A percentile compares a stretch with the other conserved stretches of the same genome.
These are phyloP conservation scores for Lasioglossum albipes DNA, from an alignment of 1,140 invertebrate species.

Conservation along the genomic window DNA sequence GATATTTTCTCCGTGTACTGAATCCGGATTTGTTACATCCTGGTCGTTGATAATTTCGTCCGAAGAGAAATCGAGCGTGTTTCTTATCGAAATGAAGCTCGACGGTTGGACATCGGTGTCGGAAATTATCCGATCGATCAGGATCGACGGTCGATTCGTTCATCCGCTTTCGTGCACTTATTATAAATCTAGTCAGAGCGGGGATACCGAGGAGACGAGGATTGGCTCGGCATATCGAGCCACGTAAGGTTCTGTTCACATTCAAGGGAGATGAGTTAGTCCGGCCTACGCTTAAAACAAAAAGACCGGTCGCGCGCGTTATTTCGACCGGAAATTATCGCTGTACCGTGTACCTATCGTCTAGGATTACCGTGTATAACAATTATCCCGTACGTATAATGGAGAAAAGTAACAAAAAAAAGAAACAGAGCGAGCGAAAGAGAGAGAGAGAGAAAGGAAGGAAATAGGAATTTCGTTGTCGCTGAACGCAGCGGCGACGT, in stretches of 20 bases:
- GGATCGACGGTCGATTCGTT: constrained; percentile 32
- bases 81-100: background rate
- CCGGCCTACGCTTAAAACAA: constrained; percentile 75
- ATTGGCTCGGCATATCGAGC: constrained; percentile 34
- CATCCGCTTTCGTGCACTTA: constrained; percentile 54
- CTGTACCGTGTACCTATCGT: constrained; percentile 53
- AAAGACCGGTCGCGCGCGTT: constrained; percentile 56
- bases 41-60: constrained; percentile 6
- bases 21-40: constrained; percentile 12
- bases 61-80: background rate
- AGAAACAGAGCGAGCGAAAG: background rate
- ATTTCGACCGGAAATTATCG: constrained; percentile 60
- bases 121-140: background rate
- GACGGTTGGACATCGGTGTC: background rate
- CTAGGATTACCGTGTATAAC: constrained; percentile 48
- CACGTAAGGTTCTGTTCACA: constrained; percentile 18
- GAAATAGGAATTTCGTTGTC: constrained; percentile 8
- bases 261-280: constrained; percentile 71
- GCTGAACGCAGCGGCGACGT: background rate
- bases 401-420: constrained; percentile 1
- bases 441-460: no score
- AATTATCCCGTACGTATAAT: constrained; percentile 37
- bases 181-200: constrained; percentile 68
- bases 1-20: constrained; percentile 48
- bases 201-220: constrained; percentile 44